Base-by-base conservation (phyloP, 1,140 invertebrate genomes). In the Andrena cerasifolii region DNA sequence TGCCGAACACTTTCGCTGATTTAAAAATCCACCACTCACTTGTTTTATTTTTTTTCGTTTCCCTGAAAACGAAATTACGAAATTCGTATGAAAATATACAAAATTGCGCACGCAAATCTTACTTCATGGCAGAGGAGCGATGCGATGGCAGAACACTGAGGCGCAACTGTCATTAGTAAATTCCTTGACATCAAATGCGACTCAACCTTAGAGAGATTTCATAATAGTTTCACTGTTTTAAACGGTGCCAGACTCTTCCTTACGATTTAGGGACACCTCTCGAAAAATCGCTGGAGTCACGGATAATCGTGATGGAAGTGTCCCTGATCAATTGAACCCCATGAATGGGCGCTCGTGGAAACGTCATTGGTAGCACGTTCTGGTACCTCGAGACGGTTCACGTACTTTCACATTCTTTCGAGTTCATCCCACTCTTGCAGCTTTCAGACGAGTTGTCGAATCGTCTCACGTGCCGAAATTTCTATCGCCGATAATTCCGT, bases 361-460 rank as follows among this genome's bases (percentile, higher is more conserved):
- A 21, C 26, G 26, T 21, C 12, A 71, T 28, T 6, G 12, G n/a
- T n/a, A 36, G 28, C 14, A 45, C 33, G 36, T 31, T 31, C 1
- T 47, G 28, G 24, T 54, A 33, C 14, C n/a, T 51, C 3, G 14
- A 56, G 1, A 81, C 83, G 87, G 76, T 87, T 85, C 82, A 81
- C 81, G 33, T 84, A 87, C 89, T 90, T 90, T 90, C 89, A 90
- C 89, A 87, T 90, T 89, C 84, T 76, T 40, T 47, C 1, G n/a
- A 18, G 24, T 28, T 54, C 24, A n/a, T 68, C 16, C 14, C 21
- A 21, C 40, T 49, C 61, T n/a, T 6, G 1, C 40, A 49, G 56
- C 65, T 68, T 59, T 63, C 47, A 26, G 49, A n/a, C 61, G 33
- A 26, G 33, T 33, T 66, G 45, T 66, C 26, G 36, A 33, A 56